These are phyloP conservation scores for Rhizomys pruinosus DNA, from an alignment of 2,113 vertebrate genomes.

Conservation along the genomic window DNA sequence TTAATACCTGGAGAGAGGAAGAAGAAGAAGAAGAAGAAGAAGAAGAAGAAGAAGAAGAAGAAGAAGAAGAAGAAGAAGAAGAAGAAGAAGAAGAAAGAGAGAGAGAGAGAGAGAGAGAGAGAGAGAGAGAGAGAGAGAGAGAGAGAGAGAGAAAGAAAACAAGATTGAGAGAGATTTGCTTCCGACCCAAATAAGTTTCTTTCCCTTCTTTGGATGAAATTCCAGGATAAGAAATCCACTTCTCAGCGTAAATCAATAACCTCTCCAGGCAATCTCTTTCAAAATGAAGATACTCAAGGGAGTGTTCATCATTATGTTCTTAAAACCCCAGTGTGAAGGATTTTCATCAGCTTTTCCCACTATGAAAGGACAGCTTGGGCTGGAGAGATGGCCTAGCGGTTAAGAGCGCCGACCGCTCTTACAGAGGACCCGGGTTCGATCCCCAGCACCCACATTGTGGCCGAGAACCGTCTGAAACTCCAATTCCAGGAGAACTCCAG, in stretches of 20 bases:
- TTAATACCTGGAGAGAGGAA: background rate
- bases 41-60: background rate
- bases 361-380: slow-evolving; percentile 64
- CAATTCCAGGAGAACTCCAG: no score
- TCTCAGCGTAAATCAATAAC: slow-evolving; percentile 77
- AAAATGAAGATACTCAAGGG: slow-evolving; percentile 77
- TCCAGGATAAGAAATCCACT: slow-evolving; percentile 79
- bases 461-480: no score
- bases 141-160: background rate
- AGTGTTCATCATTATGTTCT: slow-evolving; percentile 71
- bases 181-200: slow-evolving; percentile 21
- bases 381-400: no score
- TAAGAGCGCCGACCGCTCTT: no score
- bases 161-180: background rate
- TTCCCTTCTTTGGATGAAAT: slow-evolving; percentile 59
- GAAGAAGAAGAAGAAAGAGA: background rate
- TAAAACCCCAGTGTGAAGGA: slow-evolving; percentile 67
- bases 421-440: no score
- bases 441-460: no score
- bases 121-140: background rate
- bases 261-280: slow-evolving; percentile 73
- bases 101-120: no score
- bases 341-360: slow-evolving; percentile 67
- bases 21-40: background rate
- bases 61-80: background rate